These are phyloP conservation scores for Ferrisia virgata DNA, from an alignment of 2,888 invertebrate species.

Conservation along the genomic window DNA sequence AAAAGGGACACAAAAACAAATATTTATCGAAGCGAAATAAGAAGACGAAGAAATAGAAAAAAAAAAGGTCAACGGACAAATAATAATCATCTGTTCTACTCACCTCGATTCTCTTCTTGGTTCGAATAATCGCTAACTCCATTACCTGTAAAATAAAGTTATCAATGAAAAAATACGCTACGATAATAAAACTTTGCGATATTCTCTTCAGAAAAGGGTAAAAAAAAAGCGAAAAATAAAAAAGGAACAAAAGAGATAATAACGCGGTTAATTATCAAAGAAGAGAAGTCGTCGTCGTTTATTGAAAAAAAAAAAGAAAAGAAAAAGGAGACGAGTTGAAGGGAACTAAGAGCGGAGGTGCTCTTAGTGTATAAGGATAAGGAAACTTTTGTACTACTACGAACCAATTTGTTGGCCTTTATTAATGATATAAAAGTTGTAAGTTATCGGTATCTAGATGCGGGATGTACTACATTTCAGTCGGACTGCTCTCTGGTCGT, in stretches of 20 bases:
- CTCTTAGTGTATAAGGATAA: neutral
- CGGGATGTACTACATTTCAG: neutral
- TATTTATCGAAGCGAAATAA: neutral
- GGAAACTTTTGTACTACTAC: neutral
- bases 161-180: neutral
- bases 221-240: neutral
- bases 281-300: neutral
- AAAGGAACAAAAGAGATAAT: neutral
- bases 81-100: neutral
- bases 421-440: slow-evolving; percentile 30
- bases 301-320: neutral
- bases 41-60: neutral
- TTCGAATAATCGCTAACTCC: slow-evolving; percentile 7
- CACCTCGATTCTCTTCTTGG: neutral
- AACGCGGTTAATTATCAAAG: neutral
- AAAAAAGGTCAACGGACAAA: neutral
- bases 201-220: neutral
- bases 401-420: slow-evolving; percentile 23
- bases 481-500: neutral
- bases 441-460: slow-evolving; percentile 15
- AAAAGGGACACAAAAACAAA: neutral
- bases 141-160: slow-evolving; percentile 12
- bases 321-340: neutral
- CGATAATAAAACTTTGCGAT: neutral
- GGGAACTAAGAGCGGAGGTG: neutral